Base-by-base conservation (phyloP, 2,113 vertebrate species). In the Hippocampus guttulatus region DNA sequence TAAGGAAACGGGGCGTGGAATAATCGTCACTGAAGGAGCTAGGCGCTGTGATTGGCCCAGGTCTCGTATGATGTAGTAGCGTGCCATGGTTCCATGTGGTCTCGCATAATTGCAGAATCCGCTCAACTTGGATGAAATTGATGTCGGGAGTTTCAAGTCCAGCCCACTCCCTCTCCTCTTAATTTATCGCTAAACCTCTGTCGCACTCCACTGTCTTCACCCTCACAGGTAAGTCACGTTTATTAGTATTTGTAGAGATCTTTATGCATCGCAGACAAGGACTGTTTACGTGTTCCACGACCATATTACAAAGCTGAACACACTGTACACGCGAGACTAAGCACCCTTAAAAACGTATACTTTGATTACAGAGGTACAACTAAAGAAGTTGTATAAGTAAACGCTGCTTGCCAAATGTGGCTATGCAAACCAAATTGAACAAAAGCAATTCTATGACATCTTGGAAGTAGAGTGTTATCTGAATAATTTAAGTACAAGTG, bases 41-140 rank as follows among this genome's bases (percentile, higher is more conserved):
- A 66, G 40, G 21, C 25, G 33, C 47, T 33, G 27, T 78, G 82
- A 93, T 93, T 92, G 91, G 92, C 78, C 84, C 51, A 16, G 2
- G 61, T 8, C 68, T 87, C 78, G 68, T 67, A 43, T 83, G 91
- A 93, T 84, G 89, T 58, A 73, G 58, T 14, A 79, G 84, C 90
- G 80, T 83, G 64, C 88, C 86, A 91, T 91, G 76, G 85, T 78
- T 84, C 88, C 80, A 90, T 81, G 67, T 12, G 30, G 23, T 16
- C 15, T 33, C 30, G 18, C 11, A 25, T n/a, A 65, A 69, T 64
- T 5, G 45, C 25, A 7, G 65, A 27, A 55, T 25, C 38, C 10
- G n/a, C 69, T 68, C 67, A 20, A 43, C 23, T 33, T 6, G 9
- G 2, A 55, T 21, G 33, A 15, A 20, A 21, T 40, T 43, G 40